These are phyloP conservation scores for Sturmia bella DNA, from an alignment of 2,888 invertebrate species.

Conservation along the genomic window DNA sequence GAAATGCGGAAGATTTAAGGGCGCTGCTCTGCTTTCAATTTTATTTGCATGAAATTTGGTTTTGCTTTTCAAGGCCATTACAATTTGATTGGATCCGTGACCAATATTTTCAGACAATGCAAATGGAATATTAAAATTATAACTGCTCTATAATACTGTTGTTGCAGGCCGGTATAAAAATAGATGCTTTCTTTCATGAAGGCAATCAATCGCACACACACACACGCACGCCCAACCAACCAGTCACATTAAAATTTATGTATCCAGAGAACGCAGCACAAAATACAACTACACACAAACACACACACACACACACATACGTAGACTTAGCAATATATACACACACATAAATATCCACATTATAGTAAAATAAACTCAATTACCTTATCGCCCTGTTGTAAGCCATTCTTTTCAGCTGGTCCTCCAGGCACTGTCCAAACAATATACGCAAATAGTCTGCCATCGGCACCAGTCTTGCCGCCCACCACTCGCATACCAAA, in stretches of 20 bases:
- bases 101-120: neutral
- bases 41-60: neutral
- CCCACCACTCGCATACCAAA: constrained; percentile 98
- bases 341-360: constrained; percentile 50
- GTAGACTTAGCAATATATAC: constrained; percentile 19
- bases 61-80: neutral
- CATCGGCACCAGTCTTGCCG: constrained; percentile 93
- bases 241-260: neutral
- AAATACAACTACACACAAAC: neutral
- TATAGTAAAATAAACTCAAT: constrained; percentile 70
- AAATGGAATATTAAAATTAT: constrained; percentile 12
- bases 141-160: neutral
- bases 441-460: constrained; percentile 93
- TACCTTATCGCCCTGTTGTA: constrained; percentile 94
- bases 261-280: neutral
- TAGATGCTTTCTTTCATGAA: neutral
- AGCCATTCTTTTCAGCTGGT: constrained; percentile 93
- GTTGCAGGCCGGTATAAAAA: neutral
- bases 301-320: too few relatives aligned
- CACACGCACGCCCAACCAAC: neutral
- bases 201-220: neutral
- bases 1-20: too few relatives aligned
- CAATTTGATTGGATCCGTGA: neutral
- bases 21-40: neutral
- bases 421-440: constrained; percentile 96